These are phyloP conservation scores for Neria commutata DNA, from an alignment of 2,888 invertebrate species.

Conservation along the genomic window DNA sequence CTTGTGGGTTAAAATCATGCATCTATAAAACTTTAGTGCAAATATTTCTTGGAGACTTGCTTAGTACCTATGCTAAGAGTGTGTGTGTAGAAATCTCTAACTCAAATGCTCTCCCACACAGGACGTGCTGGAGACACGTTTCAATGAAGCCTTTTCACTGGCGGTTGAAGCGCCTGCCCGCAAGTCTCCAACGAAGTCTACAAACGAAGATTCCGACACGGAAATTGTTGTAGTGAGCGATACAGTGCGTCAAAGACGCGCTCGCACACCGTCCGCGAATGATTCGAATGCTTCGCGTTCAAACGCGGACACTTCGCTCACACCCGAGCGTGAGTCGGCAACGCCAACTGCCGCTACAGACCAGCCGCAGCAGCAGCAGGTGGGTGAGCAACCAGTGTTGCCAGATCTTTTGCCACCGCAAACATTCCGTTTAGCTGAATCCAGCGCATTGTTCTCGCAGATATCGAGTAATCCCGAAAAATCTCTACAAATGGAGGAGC, in stretches of 20 bases:
- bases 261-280: conserved; percentile 57
- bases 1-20: too few relatives aligned
- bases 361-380: conserved; percentile 29
- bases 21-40: neutral
- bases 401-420: conserved; percentile 65
- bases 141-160: conserved; percentile 39
- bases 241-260: conserved; percentile 67
- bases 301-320: conserved; percentile 12
- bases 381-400: conserved; percentile 52
- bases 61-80: neutral
- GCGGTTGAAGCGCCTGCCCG: conserved; percentile 19
- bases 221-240: conserved; percentile 68
- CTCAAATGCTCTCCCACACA: conserved; percentile 28
- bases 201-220: conserved; percentile 58
- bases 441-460: conserved; percentile 73
- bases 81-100: neutral
- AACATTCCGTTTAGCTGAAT: conserved; percentile 70
- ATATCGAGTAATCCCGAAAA: conserved; percentile 66
- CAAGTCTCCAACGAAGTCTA: conserved; percentile 20
- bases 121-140: conserved; percentile 48
- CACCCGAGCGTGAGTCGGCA: conserved; percentile 7
- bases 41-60: conserved; percentile 21
- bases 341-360: conserved; percentile 15
- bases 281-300: conserved; percentile 31
- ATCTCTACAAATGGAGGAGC: conserved; percentile 13